Base-by-base conservation (phyloP, 2,113 vertebrate genomes). In the Ciconia boyciana region DNA sequence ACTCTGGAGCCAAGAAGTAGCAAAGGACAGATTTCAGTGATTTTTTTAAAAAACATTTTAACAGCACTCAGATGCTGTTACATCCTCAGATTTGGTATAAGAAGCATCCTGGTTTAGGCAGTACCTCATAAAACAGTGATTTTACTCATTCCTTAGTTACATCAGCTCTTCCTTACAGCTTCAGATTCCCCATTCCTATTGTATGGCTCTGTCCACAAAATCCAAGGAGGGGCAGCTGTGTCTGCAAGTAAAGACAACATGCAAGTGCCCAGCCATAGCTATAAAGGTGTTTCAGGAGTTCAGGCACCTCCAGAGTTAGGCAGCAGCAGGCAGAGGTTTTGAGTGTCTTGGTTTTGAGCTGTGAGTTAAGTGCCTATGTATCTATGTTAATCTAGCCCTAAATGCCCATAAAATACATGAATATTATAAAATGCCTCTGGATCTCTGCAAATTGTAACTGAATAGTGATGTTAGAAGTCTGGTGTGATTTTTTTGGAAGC, bases 331-430 rank as follows among this genome's bases (percentile, higher is more conserved):
- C 24, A 29, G 28, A 65, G 6, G 4, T 8, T 71, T n/a, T 62
- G 9, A 52, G 41, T 22, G 7, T 46, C 68, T 51, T 54, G 3
- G 29, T 43, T 79, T 11, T 60, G 43, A 83, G 25, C 32, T 80
- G 43, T 4, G 7, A 76, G 54, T 26, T 29, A 22, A 10, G 3
- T 15, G 10, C 7, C 10, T 18, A 3, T 22, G 7, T 25, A 29
- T 6, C 16, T 41, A 10, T 36, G 9, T 11, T 46, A 32, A 26
- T 22, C 8, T 57, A 43, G 5, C 16, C 71, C 15, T 26, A 43
- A 72, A 46, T 29, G 7, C 4, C 26, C 7, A 1, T 57, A n/a
- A 60, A 46, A 61, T 17, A 26, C 0, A 0, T 43, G 4, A 52
- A 29, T 49, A 25, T 24, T 19, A 44, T 22, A 65, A 65, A 89